Conservation (phyloP, 2,113 vertebrate genomes). For the Gambusia holbrooki region DNA sequence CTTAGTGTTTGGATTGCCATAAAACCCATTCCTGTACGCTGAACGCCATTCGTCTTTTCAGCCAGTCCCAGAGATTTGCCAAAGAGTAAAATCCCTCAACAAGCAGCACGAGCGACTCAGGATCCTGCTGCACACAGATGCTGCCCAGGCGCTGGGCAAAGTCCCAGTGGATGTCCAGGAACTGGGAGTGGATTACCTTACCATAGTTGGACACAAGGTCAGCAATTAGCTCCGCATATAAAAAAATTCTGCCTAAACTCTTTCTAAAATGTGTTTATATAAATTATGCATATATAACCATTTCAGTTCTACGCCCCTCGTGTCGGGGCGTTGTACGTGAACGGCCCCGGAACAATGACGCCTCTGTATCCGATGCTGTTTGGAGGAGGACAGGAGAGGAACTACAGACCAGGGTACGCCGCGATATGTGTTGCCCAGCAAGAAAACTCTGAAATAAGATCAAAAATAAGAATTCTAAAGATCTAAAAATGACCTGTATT, state of each 20-base stretch:
- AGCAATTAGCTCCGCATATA: neutral
- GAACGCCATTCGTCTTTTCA: conserved; percentile 53
- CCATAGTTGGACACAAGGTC: conserved; percentile 96
- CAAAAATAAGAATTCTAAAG: neutral
- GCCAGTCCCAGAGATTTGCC: conserved; percentile 88
- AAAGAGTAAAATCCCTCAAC: conserved; percentile 77
- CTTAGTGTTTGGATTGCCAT: neutral
- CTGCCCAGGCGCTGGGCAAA: conserved; percentile 94
- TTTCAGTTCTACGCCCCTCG: conserved; percentile 91
- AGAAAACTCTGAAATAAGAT: neutral
- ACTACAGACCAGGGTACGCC: conserved; percentile 90
- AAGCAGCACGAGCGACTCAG: conserved; percentile 55
- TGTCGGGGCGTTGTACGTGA: conserved; percentile 86
- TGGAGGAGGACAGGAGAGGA: conserved; percentile 94
- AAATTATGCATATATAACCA: neutral
- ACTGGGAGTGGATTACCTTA: conserved; percentile 92
- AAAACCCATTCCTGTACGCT: neutral
- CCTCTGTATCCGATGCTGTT: conserved; percentile 90
- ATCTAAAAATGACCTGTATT: neutral
- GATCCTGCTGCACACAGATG: conserved; percentile 90
- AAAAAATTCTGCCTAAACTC: neutral
- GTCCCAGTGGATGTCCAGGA: conserved; percentile 84
- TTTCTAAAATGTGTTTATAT: neutral
- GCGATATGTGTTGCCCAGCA: neutral
- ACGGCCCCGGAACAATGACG: conserved; percentile 76